These are phyloP conservation scores for Hydrolagus affinis DNA, from an alignment of 2,113 vertebrate genomes.

Conservation along the genomic window DNA sequence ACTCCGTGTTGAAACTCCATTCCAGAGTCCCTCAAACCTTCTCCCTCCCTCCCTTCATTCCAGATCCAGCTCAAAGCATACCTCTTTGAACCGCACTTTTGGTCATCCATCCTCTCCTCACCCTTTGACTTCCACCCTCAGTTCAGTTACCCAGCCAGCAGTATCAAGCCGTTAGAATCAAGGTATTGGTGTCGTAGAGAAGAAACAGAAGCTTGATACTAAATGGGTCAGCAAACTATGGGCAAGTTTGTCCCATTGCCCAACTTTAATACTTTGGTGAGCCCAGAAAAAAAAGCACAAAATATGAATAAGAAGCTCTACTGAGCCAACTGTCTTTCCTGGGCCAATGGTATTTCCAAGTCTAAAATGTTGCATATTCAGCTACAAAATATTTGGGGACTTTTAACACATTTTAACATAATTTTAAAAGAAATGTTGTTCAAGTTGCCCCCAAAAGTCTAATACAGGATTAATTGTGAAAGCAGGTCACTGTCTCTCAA, in stretches of 20 bases:
- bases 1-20: too few species aligned
- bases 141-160: too few species aligned
- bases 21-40: too few species aligned
- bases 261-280: not conserved
- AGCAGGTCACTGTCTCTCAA: slow-evolving; percentile 10
- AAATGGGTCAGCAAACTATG: not conserved
- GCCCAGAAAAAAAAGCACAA: not conserved
- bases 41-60: too few species aligned
- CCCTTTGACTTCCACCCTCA: too few species aligned
- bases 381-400: not conserved
- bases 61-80: too few species aligned
- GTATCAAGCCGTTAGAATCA: not conserved
- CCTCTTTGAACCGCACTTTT: too few species aligned
- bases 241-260: not conserved
- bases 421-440: not conserved
- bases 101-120: too few species aligned
- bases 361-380: too few species aligned
- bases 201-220: not conserved
- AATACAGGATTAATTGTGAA: not conserved
- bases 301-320: slow-evolving; percentile 1
- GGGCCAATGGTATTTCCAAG: not conserved
- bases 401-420: not conserved
- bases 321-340: not conserved
- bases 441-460: not conserved
- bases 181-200: not conserved